Evolutionary conservation across 2,113 vertebrate species (phyloP), one percentile per base, ranked within the genome.

Genomic region (Brienomyrus longianalis): DNA sequence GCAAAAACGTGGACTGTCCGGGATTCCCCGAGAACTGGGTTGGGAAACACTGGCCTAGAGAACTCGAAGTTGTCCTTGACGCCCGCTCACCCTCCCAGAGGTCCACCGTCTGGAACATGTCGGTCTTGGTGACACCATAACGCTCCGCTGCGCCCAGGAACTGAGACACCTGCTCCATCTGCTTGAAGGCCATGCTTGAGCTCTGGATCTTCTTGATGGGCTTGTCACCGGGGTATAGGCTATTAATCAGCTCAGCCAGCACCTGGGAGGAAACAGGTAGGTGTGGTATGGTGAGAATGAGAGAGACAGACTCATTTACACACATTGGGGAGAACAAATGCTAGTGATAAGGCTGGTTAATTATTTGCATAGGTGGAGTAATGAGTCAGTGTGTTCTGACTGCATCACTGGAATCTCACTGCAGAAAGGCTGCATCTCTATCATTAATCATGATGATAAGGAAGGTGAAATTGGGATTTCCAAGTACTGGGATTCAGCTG

Each of bases 151-250:
- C 98, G 7, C 95, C 97, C 90, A 99, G 96, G 94, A 99, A 99
- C 95, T 99, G 98, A 2, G 98, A 96, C 31, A 99, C 96, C 95
- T 99, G 98, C 92, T 99, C 98, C 98, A 99, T 99, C 95, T 99
- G 98, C 95, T 99, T 99, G 95, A 99, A 99, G 52, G 98, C 98
- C 97, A 98, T 99, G 89, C 95, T 91, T 0, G 96, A 95, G 51
- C 96, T 97, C 0, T 97, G 96, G 92, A 98, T 96, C 96, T 98
- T 99, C 94, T 96, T 96, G 83, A 99, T 93, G 0, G 97, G 98
- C 93, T 98, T 98, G 7, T 97, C 95, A 77, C 95, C 94, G 0
- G 93, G 87, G 85, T 96, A 96, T 91, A 99, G 96, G 93, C 96
- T 98, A 94, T 99, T 99, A 21, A 99, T 97, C 92, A 99, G 94